Conservation (phyloP, 2,113 vertebrate species). For the Grammomys dolichurus region DNA sequence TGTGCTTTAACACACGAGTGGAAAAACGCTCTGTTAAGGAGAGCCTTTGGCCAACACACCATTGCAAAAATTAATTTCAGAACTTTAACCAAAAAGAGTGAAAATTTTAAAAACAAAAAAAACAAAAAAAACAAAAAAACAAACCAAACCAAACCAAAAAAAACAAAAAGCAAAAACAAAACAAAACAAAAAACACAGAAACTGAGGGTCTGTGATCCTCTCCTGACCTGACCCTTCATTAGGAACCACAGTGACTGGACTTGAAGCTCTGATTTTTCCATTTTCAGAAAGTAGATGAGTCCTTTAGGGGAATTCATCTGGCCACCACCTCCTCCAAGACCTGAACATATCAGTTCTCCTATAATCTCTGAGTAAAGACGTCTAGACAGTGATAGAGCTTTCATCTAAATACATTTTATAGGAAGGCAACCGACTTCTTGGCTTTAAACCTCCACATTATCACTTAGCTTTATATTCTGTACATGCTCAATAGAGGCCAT, state of each 20-base stretch:
- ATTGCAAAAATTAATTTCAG: neutral
- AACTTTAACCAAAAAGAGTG: neutral
- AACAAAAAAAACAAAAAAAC: neutral
- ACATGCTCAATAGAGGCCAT: neutral
- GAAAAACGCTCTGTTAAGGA: neutral
- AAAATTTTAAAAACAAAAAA: neutral
- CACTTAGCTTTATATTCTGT: conserved; percentile 19
- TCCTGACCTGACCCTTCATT: neutral
- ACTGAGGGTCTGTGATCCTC: neutral
- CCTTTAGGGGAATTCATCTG: neutral
- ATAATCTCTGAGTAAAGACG: conserved; percentile 9
- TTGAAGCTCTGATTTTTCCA: neutral
- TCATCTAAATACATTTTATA: neutral
- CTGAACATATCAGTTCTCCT: neutral
- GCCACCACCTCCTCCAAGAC: neutral
- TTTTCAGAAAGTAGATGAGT: neutral
- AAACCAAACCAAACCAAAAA: no score
- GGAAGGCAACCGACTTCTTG: conserved; percentile 28
- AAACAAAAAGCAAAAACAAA: neutral
- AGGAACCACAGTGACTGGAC: neutral
- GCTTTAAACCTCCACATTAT: neutral
- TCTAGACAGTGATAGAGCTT: neutral
- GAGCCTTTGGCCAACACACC: neutral
- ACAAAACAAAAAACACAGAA: neutral
- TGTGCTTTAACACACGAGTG: neutral